phyloP scores from a whole-genome alignment of 2,113 vertebrate genomes.

The Otolemur garnettii region DNA sequence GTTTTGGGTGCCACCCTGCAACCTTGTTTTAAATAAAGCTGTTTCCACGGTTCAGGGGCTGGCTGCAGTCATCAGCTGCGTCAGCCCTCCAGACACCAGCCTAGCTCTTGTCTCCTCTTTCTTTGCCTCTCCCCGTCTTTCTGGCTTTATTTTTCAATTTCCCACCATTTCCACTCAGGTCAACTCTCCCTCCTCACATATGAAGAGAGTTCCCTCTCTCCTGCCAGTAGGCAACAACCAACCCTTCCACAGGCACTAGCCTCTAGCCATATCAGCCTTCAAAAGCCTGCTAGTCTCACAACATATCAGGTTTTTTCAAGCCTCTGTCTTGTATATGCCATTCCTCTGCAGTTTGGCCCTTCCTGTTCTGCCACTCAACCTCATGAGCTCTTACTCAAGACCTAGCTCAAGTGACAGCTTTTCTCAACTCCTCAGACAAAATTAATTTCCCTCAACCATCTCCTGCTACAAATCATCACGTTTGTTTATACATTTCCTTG shows the following conservation, averaged over 20 bases:
- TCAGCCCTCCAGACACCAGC: too few species aligned
- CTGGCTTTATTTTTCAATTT: too few species aligned
- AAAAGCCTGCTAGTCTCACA: background rate
- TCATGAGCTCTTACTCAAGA: background rate
- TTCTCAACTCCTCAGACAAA: background rate
- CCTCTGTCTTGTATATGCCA: background rate
- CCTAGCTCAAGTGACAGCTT: constrained; percentile 16
- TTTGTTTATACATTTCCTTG: background rate
- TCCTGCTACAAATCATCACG: background rate
- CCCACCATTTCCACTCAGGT: too few species aligned
- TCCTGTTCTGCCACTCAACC: background rate
- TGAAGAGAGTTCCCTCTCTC: too few species aligned
- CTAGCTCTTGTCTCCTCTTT: too few species aligned
- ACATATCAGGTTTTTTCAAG: background rate
- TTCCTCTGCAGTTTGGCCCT: background rate
- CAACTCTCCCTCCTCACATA: too few species aligned
- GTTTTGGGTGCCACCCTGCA: too few species aligned
- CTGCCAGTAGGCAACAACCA: too few species aligned
- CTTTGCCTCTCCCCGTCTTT: too few species aligned
- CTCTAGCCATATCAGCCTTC: background rate
- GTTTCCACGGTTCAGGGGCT: too few species aligned
- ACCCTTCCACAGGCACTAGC: background rate
- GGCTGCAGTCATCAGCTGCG: too few species aligned
- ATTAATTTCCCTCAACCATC: background rate
- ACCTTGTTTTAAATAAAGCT: too few species aligned